These are phyloP conservation scores for Galbula dea DNA, from an alignment of 2,113 vertebrate genomes.

Conservation along the genomic window DNA sequence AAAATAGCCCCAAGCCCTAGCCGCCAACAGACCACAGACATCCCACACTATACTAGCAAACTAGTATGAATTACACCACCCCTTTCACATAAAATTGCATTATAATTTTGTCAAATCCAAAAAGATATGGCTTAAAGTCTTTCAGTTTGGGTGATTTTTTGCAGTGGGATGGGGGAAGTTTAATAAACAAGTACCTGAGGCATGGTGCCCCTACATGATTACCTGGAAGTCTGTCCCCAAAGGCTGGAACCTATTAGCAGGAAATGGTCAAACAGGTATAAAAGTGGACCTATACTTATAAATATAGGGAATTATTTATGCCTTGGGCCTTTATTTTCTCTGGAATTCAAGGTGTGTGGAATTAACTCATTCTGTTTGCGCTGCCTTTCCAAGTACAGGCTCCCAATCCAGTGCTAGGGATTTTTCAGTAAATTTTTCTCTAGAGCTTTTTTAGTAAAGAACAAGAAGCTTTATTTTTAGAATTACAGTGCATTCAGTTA, in stretches of 20 bases:
- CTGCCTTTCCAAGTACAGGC: not conserved
- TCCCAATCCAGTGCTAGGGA: not conserved
- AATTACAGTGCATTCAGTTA: not conserved
- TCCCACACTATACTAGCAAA: not conserved
- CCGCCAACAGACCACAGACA: not conserved
- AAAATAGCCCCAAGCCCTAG: slow-evolving; percentile 21
- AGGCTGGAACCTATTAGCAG: not conserved
- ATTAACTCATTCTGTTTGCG: not conserved
- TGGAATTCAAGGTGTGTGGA: not conserved
- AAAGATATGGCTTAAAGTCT: not conserved
- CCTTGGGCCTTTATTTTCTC: not conserved
- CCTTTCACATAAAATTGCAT: not conserved
- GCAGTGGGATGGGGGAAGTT: not conserved
- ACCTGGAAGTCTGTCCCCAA: not conserved
- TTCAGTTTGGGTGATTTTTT: not conserved
- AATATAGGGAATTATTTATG: not conserved
- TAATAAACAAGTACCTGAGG: not conserved
- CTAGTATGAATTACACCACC: not conserved
- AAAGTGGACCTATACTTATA: not conserved
- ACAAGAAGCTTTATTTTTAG: not conserved
- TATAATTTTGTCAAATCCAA: not conserved
- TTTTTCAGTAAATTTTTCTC: not conserved
- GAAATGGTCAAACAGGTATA: not conserved
- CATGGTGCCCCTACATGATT: not conserved
- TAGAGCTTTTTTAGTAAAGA: not conserved